Evolutionary conservation across 2,888 invertebrate genomes (phyloP), one percentile per base, ranked within the genome.

Genomic region (Ypsolopha scabrella): DNA sequence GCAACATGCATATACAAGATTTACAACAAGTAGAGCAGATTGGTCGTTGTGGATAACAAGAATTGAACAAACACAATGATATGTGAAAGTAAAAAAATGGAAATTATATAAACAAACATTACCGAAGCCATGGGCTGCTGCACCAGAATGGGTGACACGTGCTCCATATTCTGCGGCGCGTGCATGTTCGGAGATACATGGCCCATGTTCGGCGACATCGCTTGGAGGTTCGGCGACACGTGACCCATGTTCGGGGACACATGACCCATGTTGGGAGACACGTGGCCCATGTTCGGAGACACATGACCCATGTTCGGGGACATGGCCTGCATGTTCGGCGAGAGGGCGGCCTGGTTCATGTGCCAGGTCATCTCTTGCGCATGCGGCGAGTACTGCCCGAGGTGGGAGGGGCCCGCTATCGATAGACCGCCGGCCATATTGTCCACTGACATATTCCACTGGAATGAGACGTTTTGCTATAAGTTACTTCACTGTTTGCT

Each of bases 161-260:
- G 49, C n/a, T 10, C 47, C 50, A 54, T 41, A 41, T 39, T 50
- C 36, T 41, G 49, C 39, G 41, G 33, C n/a, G 35, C 38, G 11
- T 41, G n/a, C 50, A 58, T 52, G 36, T 59, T 60, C 6, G 65
- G 61, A 9, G 68, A 65, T 6, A 65, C 58, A 6, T 71, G 67
- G 0, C 60, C 67, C 65, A 72, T 56, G 35, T 56, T 60, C 13
- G 50, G 50, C 4, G 52, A 43, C 10, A 38, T 14, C 33, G 44
- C 8, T n/a, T 24, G 33, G 11, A n/a, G 36, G 10, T 38, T 37
- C 24, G 60, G 57, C 2, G 54, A 57, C 54, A 65, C 53, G 49
- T 56, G 61, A 2, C 58, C 57, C 57, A 61, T 55, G 51, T 56
- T 58, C 0, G 62, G 61, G 0, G 63, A 59, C 56, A 62, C 53